Percentiles rank a stretch among this genome's conserved stretches.
Conservation (phyloP, 2,888 invertebrate genomes). For the Keiferia lycopersicella region DNA sequence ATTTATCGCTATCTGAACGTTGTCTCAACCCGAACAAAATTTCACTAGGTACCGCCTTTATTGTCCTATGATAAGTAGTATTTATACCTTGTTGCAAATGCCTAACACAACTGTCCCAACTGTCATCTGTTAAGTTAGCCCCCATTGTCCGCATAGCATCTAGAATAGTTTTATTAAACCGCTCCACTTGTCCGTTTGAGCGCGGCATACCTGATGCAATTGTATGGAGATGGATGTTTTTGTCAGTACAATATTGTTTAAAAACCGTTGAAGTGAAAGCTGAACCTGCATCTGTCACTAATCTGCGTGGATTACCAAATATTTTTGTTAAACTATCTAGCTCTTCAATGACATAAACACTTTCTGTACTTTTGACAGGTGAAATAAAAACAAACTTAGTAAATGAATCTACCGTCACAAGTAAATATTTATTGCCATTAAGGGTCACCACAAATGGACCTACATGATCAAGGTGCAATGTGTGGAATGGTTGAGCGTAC, state of each 20-base stretch:
- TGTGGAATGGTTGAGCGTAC: slow-evolving; percentile 39
- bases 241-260: slow-evolving; percentile 27
- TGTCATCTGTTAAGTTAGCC: slow-evolving; percentile 36
- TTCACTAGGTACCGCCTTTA: slow-evolving; percentile 38
- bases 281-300: too few relatives aligned
- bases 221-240: slow-evolving; percentile 33
- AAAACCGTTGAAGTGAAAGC: too few relatives aligned
- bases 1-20: slow-evolving; percentile 29
- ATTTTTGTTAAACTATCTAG: slow-evolving; percentile 30
- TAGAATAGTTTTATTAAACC: slow-evolving; percentile 43
- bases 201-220: slow-evolving; percentile 36
- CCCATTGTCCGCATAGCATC: too few relatives aligned
- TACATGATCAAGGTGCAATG: slow-evolving; percentile 42
- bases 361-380: slow-evolving; percentile 32
- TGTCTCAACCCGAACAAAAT: slow-evolving; percentile 38
- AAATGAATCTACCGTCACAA: slow-evolving; percentile 45
- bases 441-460: slow-evolving; percentile 40
- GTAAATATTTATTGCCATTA: slow-evolving; percentile 39
- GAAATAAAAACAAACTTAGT: slow-evolving; percentile 47
- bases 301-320: too few relatives aligned
- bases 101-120: slow-evolving; percentile 42
- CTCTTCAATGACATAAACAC: slow-evolving; percentile 26
- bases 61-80: slow-evolving; percentile 39
- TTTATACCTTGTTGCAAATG: slow-evolving; percentile 43
- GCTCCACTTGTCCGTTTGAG: slow-evolving; percentile 42